phyloP scores from a whole-genome alignment of 2,797 vertebrate species.

The Spondyliosoma cantharus region DNA sequence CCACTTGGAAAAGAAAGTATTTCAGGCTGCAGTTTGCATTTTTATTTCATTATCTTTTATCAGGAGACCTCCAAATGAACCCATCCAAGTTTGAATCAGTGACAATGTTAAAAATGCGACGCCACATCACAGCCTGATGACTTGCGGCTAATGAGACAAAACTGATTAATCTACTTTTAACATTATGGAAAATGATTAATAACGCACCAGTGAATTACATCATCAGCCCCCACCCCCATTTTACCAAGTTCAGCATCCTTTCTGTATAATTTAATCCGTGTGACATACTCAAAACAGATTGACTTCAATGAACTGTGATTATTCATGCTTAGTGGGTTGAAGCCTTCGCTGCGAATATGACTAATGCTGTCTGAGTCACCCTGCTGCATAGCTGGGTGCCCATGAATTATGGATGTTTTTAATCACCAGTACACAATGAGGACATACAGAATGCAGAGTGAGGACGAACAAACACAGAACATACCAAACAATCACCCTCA shows the following conservation, averaged over 20 bases:
- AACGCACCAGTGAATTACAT: slow-evolving; percentile 20
- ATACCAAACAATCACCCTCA: slow-evolving; percentile 6
- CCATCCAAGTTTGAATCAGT: not conserved
- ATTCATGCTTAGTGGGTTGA: slow-evolving; percentile 42
- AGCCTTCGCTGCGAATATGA: slow-evolving; percentile 42
- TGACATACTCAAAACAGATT: slow-evolving; percentile 56
- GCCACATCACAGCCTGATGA: not conserved
- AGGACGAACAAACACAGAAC: not conserved
- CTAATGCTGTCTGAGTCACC: slow-evolving; percentile 55
- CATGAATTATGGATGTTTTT: slow-evolving; percentile 56
- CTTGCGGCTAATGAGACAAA: slow-evolving; percentile 22
- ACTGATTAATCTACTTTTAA: slow-evolving; percentile 36
- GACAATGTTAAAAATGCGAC: slow-evolving; percentile 2
- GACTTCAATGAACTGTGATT: slow-evolving; percentile 60
- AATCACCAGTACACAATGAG: slow-evolving; percentile 44
- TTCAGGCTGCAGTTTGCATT: not conserved
- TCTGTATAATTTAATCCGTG: slow-evolving; percentile 49
- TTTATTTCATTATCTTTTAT: slow-evolving; percentile 14
- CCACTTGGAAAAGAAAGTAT: not conserved
- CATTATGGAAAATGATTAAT: slow-evolving; percentile 11
- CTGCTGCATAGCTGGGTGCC: slow-evolving; percentile 34
- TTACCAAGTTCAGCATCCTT: slow-evolving; percentile 4
- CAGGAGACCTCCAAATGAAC: slow-evolving; percentile 7
- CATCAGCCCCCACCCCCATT: slow-evolving; percentile 1
- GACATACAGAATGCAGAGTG: slow-evolving; percentile 27